Conservation (phyloP, 2,797 vertebrate species). For the Caiman crocodilus region DNA sequence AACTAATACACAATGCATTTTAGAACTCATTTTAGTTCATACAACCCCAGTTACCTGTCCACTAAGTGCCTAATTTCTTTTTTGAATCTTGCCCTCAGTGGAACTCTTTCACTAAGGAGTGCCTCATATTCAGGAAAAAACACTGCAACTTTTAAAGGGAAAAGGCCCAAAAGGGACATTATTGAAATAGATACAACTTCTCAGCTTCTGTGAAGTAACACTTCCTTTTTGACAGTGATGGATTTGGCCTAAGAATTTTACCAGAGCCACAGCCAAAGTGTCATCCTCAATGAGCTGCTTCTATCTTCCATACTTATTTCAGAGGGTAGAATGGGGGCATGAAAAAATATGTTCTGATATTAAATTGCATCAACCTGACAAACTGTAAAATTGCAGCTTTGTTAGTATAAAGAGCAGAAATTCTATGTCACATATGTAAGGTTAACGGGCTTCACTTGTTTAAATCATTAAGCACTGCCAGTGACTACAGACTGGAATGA, state of each 20-base stretch:
- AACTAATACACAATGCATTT: too few relatives aligned
- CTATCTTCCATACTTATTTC: background rate
- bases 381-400: background rate
- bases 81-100: too few relatives aligned
- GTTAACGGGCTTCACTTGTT: background rate
- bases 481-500: background rate
- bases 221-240: background rate
- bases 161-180: background rate
- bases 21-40: too few relatives aligned
- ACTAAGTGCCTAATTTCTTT: too few relatives aligned
- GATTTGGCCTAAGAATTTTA: background rate
- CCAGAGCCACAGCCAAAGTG: background rate
- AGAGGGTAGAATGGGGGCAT: background rate
- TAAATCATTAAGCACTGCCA: background rate
- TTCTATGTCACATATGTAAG: background rate
- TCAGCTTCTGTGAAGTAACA: constrained; percentile 15
- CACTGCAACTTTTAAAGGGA: background rate
- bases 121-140: background rate
- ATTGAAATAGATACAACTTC: background rate
- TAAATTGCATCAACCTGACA: background rate
- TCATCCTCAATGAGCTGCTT: background rate
- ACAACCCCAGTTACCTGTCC: too few relatives aligned
- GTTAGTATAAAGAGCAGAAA: background rate
- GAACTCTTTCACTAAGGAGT: too few relatives aligned
- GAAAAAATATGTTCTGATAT: background rate